A percentile compares a stretch with the other conserved stretches of the same genome.
phyloP scores from a whole-genome alignment of 2,113 vertebrate genomes.

The Anhinga anhinga region DNA sequence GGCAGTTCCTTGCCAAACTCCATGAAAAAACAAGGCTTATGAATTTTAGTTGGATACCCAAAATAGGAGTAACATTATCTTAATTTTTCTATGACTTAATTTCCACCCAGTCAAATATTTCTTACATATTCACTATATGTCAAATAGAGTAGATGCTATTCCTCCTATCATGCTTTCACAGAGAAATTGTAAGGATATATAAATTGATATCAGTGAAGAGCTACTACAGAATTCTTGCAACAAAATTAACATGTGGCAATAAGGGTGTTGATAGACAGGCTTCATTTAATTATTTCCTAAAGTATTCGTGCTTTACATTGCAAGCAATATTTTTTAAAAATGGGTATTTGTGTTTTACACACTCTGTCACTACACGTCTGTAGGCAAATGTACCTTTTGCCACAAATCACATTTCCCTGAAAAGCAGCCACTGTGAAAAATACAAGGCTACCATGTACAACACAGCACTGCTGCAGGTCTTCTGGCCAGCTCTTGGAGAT shows the following conservation, averaged over 20 bases:
- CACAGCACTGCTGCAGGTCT: neutral
- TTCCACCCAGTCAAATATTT: neutral
- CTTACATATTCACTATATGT: neutral
- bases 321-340: neutral
- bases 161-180: neutral
- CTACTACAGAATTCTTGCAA: neutral
- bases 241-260: neutral
- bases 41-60: neutral
- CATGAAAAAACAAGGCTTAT: neutral
- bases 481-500: neutral
- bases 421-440: neutral
- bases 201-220: neutral
- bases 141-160: neutral
- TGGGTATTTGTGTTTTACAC: neutral
- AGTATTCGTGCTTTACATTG: neutral
- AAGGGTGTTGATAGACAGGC: neutral
- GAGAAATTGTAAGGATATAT: neutral
- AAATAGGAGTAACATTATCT: neutral
- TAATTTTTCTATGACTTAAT: neutral
- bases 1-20: neutral
- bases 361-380: neutral
- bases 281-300: neutral
- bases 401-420: neutral
- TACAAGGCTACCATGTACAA: rapidly evolving
- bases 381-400: neutral